phyloP scores from a whole-genome alignment of 2,113 vertebrate genomes.

The Ctenomys sociabilis region DNA sequence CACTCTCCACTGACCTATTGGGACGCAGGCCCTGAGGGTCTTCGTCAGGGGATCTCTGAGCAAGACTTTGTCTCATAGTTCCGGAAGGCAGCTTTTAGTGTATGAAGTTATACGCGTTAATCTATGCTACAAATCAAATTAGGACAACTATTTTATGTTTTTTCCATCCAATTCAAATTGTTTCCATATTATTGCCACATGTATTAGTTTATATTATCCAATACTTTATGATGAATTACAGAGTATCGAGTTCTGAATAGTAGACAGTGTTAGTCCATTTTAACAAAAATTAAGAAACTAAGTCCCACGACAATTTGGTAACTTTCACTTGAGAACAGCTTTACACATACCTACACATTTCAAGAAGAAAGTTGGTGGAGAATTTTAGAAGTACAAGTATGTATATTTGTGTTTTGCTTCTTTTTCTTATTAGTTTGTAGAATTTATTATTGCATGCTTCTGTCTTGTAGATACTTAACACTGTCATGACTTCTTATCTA shows the following conservation, averaged over 20 bases:
- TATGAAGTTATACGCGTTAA: background rate
- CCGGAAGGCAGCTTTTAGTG: background rate
- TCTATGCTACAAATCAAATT: background rate
- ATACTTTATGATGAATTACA: background rate
- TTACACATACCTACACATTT: background rate
- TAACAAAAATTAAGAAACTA: conserved; percentile 16
- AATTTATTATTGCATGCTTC: background rate
- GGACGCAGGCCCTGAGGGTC: background rate
- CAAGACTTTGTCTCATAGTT: background rate
- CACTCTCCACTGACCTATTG: too few relatives aligned
- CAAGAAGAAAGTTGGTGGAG: background rate
- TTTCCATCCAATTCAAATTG: background rate
- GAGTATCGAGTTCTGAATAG: background rate
- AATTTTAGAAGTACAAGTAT: background rate
- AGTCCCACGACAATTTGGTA: background rate
- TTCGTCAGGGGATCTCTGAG: background rate
- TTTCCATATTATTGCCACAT: background rate
- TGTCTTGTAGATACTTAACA: background rate
- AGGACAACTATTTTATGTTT: background rate
- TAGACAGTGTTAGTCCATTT: background rate
- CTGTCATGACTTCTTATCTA: background rate
- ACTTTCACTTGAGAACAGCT: conserved; percentile 9
- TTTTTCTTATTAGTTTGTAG: background rate
- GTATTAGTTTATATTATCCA: background rate
- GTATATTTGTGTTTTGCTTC: background rate